Evolutionary conservation across 1,140 invertebrate genomes (phyloP).

Genomic region (Pachyrhynchus sulphureomaculatus): DNA sequence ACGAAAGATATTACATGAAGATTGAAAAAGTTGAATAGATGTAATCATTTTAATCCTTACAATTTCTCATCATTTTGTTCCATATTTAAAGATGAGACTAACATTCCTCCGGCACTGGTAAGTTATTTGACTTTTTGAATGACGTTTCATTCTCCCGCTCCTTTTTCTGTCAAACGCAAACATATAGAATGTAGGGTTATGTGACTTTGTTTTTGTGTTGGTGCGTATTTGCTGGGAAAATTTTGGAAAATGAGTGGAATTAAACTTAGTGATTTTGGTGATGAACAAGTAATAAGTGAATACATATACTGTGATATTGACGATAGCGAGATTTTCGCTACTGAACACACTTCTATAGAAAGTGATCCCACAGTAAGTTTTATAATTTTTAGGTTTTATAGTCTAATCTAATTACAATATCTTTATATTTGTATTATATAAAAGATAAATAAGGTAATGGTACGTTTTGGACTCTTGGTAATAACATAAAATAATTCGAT

Average conservation of each 20-base stretch:
- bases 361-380: not conserved
- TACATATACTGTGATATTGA: slow-evolving; percentile 27
- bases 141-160: not conserved
- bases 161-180: too few species aligned
- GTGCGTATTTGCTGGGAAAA: not conserved
- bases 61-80: too few species aligned
- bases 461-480: slow-evolving; percentile 6
- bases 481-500: too few species aligned
- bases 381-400: too few species aligned
- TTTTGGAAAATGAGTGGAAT: not conserved
- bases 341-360: not conserved
- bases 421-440: not conserved
- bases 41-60: too few species aligned
- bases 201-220: too few species aligned
- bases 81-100: too few species aligned
- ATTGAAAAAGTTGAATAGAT: too few species aligned
- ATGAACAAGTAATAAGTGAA: not conserved
- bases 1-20: too few species aligned
- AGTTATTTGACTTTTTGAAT: not conserved
- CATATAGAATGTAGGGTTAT: too few species aligned
- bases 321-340: slow-evolving; percentile 20
- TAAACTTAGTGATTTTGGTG: not conserved
- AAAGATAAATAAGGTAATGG: not conserved
- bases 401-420: not conserved
- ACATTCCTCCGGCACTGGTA: not conserved